Base-by-base conservation (phyloP, 2,797 vertebrate genomes). In the Sebastes steindachneri region DNA sequence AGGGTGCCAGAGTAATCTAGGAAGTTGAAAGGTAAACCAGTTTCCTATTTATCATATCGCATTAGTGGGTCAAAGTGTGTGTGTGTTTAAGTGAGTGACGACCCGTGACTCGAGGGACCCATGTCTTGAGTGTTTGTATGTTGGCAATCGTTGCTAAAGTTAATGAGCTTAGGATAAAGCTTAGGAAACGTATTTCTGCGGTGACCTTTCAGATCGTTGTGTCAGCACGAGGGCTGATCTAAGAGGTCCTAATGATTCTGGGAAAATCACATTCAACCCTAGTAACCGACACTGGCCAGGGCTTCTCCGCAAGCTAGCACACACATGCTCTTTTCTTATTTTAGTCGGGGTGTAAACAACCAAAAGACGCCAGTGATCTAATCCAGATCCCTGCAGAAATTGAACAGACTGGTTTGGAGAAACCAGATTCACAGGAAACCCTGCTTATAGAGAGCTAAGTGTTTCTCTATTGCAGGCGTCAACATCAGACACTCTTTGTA, bases 151-250 rank as follows among this genome's bases (percentile, higher is more conserved):
- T 75, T 65, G 54, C 82, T 41, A 33, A 28, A 75, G 74, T 83
- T 91, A 93, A 93, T 87, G 59, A 88, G 90, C 76, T 92, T 83
- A 79, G n/a, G 29, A 37, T 41, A 41, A 41, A 23, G 73, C 57
- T 86, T 79, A 51, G 75, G 21, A 9, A 4, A 41, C 62, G 33
- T 82, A 72, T 80, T 86, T 75, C 77, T 60, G 71, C 29, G 76
- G 35, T 68, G 77, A 82, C 87, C 85, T 57, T 53, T 41, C 1
- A 8, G 23, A 59, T 53, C 59, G 5, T 11, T n/a, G 10, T 77
- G 83, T 86, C 68, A 80, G 17, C 75, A 79, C 14, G n/a, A 48
- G 81, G 83, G 83, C 76, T 72, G 78, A 89, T 76, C 69, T 75
- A 2, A 69, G 41, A 67, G 73, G 68, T 60, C 60, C 63, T 85